Percentiles rank a stretch among this genome's conserved stretches.
phyloP scores from a whole-genome alignment of 2,797 vertebrate genomes.

The Syndactyla subalaris region DNA sequence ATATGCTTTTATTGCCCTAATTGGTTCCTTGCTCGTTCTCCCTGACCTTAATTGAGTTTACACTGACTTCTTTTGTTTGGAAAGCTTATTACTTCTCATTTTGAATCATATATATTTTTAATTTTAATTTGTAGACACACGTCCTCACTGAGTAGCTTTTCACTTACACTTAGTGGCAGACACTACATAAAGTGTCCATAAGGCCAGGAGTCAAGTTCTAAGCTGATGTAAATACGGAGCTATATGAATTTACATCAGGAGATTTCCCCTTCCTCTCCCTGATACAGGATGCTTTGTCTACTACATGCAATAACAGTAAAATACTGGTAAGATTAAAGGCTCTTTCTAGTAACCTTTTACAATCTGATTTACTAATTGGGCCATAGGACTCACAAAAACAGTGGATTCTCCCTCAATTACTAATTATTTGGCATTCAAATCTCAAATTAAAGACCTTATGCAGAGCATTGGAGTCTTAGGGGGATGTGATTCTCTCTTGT shows the following conservation, averaged over 20 bases:
- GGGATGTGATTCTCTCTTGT: not conserved
- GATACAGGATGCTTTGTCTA: not conserved
- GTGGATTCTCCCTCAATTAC: not conserved
- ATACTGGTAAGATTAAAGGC: not conserved
- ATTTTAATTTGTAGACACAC: not conserved
- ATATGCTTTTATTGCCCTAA: not conserved
- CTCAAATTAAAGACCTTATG: conserved; percentile 28
- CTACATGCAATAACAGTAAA: not conserved
- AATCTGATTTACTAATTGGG: conserved; percentile 49
- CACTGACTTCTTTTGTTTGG: not conserved
- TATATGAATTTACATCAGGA: not conserved
- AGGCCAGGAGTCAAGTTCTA: not conserved
- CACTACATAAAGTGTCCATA: fast-evolving
- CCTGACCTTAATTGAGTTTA: not conserved
- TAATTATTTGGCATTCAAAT: conserved; percentile 47
- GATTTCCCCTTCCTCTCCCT: not conserved
- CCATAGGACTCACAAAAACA: conserved; percentile 34
- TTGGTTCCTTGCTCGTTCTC: not conserved
- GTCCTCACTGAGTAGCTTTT: not conserved
- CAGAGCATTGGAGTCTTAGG: not conserved
- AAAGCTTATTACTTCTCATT: not conserved
- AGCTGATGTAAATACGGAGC: not conserved
- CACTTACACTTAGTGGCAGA: not conserved
- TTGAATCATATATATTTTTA: not conserved
- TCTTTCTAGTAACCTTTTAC: conserved; percentile 10